These are phyloP conservation scores for Eupithecia subumbrata DNA, from an alignment of 2,888 invertebrate genomes.

Conservation along the genomic window DNA sequence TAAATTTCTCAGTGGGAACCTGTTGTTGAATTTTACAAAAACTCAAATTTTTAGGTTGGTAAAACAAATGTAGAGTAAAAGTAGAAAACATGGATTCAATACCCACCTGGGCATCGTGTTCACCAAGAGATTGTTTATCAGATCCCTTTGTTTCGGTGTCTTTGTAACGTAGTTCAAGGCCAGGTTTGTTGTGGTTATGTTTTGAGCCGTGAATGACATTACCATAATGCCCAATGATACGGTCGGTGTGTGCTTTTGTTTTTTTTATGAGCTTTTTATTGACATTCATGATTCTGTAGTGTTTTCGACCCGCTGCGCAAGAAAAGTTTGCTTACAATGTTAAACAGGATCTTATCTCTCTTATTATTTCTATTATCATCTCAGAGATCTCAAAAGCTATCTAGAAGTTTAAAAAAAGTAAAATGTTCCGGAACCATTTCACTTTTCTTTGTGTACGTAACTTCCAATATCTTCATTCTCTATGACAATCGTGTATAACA, in stretches of 20 bases:
- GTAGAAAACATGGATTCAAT: background rate
- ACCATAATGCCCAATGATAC: slow-evolving; percentile 32
- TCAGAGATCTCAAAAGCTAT: no score
- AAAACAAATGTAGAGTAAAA: background rate
- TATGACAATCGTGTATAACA: background rate
- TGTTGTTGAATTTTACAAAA: background rate
- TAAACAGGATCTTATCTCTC: background rate
- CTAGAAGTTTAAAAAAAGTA: no score
- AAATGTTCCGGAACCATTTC: background rate
- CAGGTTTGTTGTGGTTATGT: slow-evolving; percentile 42
- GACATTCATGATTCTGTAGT: slow-evolving; percentile 22
- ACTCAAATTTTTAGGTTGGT: background rate
- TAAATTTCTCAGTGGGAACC: background rate
- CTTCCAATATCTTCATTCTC: background rate
- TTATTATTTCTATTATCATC: no score
- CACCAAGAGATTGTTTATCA: slow-evolving; percentile 62
- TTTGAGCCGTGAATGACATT: slow-evolving; percentile 39
- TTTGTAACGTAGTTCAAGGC: slow-evolving; percentile 58
- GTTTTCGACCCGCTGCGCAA: background rate
- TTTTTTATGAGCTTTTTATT: slow-evolving; percentile 28
- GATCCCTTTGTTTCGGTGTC: slow-evolving; percentile 57
- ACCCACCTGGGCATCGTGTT: slow-evolving; percentile 4
- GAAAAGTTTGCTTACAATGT: background rate
- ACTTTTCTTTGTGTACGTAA: background rate
- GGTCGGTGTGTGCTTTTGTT: slow-evolving; percentile 23